These are phyloP conservation scores for Philypnodon macrostomus DNA, from an alignment of 2,797 vertebrate genomes.

Conservation along the genomic window DNA sequence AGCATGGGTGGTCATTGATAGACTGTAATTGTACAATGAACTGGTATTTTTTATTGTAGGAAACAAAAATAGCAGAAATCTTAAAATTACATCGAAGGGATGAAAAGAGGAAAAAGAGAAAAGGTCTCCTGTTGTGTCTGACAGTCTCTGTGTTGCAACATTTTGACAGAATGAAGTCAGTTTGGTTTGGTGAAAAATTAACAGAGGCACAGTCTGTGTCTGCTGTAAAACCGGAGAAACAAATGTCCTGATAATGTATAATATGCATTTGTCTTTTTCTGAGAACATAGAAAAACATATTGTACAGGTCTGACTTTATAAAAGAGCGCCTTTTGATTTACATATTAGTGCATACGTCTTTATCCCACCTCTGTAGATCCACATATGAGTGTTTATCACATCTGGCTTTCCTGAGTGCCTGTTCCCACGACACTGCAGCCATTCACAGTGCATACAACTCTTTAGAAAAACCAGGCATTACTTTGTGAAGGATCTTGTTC, in stretches of 20 bases:
- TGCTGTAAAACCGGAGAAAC: constrained; percentile 10
- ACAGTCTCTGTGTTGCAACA: too few species aligned
- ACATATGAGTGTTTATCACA: constrained; percentile 27
- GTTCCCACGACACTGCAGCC: constrained; percentile 11
- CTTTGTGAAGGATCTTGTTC: constrained; percentile 18
- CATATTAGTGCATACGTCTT: constrained; percentile 40
- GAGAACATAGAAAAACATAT: constrained; percentile 29
- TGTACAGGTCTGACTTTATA: constrained; percentile 30
- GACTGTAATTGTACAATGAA: not conserved
- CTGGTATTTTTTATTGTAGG: not conserved
- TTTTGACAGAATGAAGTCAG: not conserved
- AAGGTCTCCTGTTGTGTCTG: not conserved
- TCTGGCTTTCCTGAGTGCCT: constrained; percentile 18
- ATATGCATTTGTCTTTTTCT: constrained; percentile 10
- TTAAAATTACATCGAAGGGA: not conserved
- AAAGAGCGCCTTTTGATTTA: constrained; percentile 32
- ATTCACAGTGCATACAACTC: constrained; percentile 19
- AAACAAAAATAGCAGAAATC: constrained; percentile 4
- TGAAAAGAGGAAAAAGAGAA: too few species aligned
- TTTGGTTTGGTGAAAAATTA: not conserved
- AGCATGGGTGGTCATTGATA: not conserved
- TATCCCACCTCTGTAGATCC: constrained; percentile 38
- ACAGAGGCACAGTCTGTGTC: not conserved
- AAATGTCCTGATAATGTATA: constrained; percentile 1
- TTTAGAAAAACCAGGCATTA: constrained; percentile 15